phyloP scores from a whole-genome alignment of 2,888 invertebrate species.

The Therioaphis trifolii region DNA sequence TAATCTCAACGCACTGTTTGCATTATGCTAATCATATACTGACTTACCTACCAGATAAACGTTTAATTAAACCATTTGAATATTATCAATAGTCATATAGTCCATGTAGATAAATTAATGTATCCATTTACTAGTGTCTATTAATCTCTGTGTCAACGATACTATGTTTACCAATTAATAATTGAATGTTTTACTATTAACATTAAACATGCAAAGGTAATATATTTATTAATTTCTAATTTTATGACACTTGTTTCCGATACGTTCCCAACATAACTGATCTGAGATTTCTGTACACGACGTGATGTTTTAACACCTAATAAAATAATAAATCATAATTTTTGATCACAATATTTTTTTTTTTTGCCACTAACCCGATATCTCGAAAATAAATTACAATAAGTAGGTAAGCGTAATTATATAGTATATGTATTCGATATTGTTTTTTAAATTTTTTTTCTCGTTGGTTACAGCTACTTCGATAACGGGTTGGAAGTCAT shows the following conservation, averaged over 20 bases:
- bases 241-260: too few species aligned
- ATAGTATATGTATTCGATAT: neutral
- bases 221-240: too few species aligned
- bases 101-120: neutral
- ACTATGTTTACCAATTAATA: neutral
- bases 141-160: neutral
- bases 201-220: too few species aligned
- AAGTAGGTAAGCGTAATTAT: neutral
- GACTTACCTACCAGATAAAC: neutral
- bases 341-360: too few species aligned
- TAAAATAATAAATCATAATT: too few species aligned
- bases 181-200: too few species aligned
- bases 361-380: too few species aligned
- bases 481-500: constrained; percentile 61
- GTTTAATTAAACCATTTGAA: constrained; percentile 30
- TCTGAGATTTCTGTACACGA: too few species aligned
- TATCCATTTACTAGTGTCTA: neutral
- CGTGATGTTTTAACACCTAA: too few species aligned
- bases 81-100: neutral
- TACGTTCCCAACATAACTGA: too few species aligned
- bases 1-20: neutral
- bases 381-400: too few species aligned
- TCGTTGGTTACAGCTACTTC: constrained; percentile 53
- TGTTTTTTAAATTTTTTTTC: neutral
- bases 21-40: neutral